Percentiles rank a stretch among this genome's conserved stretches.
These are phyloP conservation scores for Chondrosia reniformis DNA, from an alignment of 37 sponge, comb jelly and placozoan genomes.

Conservation along the genomic window DNA sequence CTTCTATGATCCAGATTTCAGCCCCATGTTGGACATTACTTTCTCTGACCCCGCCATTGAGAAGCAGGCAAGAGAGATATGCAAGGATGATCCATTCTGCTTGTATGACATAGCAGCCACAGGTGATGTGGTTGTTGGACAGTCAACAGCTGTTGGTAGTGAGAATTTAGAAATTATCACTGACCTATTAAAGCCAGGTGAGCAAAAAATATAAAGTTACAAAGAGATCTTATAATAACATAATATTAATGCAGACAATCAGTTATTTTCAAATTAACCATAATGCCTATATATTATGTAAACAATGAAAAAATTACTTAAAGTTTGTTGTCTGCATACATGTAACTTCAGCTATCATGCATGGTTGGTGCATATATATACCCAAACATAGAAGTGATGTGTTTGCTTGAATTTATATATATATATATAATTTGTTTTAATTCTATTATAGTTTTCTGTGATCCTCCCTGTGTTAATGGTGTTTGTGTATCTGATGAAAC, in stretches of 20 bases:
- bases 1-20: conserved; percentile 48
- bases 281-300: too few species aligned
- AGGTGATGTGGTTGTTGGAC: conserved; percentile 36
- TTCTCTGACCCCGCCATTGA: conserved; percentile 39
- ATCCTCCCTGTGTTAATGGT: conserved; percentile 65
- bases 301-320: too few species aligned
- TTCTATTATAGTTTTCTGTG: conserved; percentile 25
- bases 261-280: too few species aligned
- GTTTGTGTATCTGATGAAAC: too few species aligned
- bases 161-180: conserved; percentile 28
- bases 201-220: too few species aligned
- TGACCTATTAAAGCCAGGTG: conserved; percentile 39
- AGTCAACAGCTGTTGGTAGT: conserved; percentile 34
- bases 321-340: too few species aligned
- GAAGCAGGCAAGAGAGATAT: conserved; percentile 30
- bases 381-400: too few species aligned
- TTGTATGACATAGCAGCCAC: conserved; percentile 62
- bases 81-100: conserved; percentile 48
- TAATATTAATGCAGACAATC: too few species aligned
- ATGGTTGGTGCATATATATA: too few species aligned
- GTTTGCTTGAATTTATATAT: too few species aligned
- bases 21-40: conserved; percentile 36
- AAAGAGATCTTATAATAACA: too few species aligned
- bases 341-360: too few species aligned
- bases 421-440: background rate